phyloP scores from a whole-genome alignment of 1,140 invertebrate genomes.

The Drosophila cardini region DNA sequence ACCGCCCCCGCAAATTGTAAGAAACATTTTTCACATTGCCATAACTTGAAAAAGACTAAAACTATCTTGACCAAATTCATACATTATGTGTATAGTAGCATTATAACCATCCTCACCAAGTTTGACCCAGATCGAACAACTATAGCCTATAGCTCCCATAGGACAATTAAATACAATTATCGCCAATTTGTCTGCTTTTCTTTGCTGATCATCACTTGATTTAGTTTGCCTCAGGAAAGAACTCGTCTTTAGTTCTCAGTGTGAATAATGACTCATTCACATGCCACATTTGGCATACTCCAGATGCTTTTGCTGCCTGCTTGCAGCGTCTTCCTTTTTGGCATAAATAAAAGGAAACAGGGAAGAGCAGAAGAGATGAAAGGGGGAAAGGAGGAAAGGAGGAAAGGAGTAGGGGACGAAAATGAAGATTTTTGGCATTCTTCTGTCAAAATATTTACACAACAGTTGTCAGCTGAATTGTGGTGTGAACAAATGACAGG shows the following conservation, averaged over 20 bases:
- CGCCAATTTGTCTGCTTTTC: too few species aligned
- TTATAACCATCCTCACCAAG: too few species aligned
- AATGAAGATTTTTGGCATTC: slow-evolving; percentile 73
- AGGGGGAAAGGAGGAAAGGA: background rate
- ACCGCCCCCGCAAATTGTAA: too few species aligned
- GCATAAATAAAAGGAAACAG: slow-evolving; percentile 14
- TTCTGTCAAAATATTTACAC: slow-evolving; percentile 84
- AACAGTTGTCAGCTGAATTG: slow-evolving; percentile 68
- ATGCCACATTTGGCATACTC: slow-evolving; percentile 19
- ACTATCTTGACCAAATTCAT: too few species aligned
- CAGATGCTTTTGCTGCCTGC: slow-evolving; percentile 3
- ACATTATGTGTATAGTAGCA: too few species aligned
- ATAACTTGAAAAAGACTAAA: too few species aligned
- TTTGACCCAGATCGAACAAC: too few species aligned
- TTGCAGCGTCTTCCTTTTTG: slow-evolving; percentile 20
- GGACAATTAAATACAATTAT: too few species aligned
- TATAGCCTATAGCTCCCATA: too few species aligned
- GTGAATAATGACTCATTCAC: slow-evolving; percentile 29
- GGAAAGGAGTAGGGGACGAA: slow-evolving; percentile 6
- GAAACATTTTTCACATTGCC: too few species aligned
- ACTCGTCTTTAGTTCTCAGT: background rate
- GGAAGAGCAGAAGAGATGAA: background rate
- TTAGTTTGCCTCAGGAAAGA: too few species aligned
- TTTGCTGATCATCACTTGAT: too few species aligned
- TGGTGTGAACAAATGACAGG: slow-evolving; percentile 23